phyloP scores from a whole-genome alignment of 2,888 invertebrate species.

The Salticus scenicus region DNA sequence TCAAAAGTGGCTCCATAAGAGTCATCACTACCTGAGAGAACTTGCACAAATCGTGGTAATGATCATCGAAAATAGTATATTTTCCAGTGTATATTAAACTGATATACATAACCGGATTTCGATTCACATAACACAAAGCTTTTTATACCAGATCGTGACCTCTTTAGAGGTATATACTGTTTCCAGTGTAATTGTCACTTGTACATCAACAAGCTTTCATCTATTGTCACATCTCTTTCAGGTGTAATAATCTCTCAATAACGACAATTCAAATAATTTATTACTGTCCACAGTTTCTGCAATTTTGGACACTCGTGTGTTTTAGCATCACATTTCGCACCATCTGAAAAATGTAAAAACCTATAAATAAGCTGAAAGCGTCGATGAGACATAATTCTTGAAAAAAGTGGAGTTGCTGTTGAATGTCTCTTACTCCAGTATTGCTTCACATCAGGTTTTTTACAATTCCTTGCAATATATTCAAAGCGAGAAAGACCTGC shows the following conservation, averaged over 20 bases:
- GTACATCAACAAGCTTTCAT: too few relatives aligned
- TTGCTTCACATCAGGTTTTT: too few relatives aligned
- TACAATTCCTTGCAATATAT: too few relatives aligned
- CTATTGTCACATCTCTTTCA: too few relatives aligned
- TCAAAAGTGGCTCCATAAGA: conserved; percentile 54
- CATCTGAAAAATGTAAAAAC: too few relatives aligned
- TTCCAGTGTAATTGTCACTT: too few relatives aligned
- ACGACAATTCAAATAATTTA: conserved; percentile 11
- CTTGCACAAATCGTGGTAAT: conserved; percentile 26
- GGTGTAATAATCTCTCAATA: background rate
- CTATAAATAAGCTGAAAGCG: too few relatives aligned
- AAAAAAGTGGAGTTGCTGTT: conserved; percentile 21
- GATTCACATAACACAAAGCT: conserved; percentile 54
- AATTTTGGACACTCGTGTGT: background rate
- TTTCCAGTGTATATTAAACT: conserved; percentile 41
- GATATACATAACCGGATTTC: conserved; percentile 49
- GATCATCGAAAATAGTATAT: conserved; percentile 18
- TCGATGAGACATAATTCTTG: background rate
- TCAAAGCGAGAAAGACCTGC: too few relatives aligned
- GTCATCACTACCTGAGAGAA: conserved; percentile 40
- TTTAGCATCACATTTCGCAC: too few relatives aligned
- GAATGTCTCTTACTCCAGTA: conserved; percentile 12
- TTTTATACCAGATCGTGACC: conserved; percentile 69
- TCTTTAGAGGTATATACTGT: conserved; percentile 57
- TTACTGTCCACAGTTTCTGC: conserved; percentile 56